These are phyloP conservation scores for Hirundichthys speculiger DNA, from an alignment of 2,113 vertebrate species.

Conservation along the genomic window DNA sequence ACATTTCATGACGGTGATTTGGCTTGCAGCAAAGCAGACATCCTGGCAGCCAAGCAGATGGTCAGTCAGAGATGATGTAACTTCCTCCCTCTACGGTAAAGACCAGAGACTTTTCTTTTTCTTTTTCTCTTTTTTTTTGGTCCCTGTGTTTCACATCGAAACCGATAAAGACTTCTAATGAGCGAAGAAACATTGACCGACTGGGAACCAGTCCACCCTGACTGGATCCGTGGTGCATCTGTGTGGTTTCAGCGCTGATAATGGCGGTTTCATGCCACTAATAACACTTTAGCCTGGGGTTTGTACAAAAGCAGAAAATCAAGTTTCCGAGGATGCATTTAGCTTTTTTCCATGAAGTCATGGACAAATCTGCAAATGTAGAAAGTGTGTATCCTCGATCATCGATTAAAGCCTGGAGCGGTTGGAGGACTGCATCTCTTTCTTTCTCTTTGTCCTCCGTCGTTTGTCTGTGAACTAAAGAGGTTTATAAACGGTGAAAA, in stretches of 20 bases:
- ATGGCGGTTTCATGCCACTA: conserved; percentile 12
- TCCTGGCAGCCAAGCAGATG: not conserved
- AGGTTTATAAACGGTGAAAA: no score
- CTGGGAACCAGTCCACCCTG: not conserved
- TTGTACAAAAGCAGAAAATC: no score
- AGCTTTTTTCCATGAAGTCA: conserved; percentile 52
- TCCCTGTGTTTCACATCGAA: no score
- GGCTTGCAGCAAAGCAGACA: no score
- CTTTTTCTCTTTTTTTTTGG: no score
- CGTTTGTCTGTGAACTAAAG: conserved; percentile 8
- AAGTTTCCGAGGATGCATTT: conserved; percentile 11
- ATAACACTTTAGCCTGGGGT: conserved; percentile 16
- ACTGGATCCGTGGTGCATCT: not conserved
- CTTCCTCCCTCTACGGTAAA: conserved; percentile 22
- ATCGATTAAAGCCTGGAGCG: no score
- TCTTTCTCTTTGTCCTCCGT: no score
- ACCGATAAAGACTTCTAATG: not conserved
- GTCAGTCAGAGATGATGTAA: conserved; percentile 15
- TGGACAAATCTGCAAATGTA: conserved; percentile 7
- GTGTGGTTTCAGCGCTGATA: conserved; percentile 6
- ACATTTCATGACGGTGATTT: no score
- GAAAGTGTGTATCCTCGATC: not conserved
- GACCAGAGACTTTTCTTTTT: conserved; percentile 2
- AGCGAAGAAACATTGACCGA: not conserved
- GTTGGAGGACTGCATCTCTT: no score